Base-by-base conservation (phyloP, 2,797 vertebrate genomes). In the Mergus octosetaceus region DNA sequence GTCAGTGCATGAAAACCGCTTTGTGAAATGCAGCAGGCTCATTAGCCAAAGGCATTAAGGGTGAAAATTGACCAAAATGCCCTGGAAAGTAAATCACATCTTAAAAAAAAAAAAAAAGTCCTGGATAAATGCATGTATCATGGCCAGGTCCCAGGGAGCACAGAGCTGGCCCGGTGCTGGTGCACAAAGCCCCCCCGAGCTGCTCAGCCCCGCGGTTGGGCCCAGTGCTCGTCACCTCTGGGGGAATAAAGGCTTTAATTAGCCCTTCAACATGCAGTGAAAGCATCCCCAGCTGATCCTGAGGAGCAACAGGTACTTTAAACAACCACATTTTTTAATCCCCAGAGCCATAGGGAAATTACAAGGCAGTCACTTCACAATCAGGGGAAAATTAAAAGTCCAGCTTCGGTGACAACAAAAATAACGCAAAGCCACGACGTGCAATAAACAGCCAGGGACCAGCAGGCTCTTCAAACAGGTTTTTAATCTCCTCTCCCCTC, bases 401-500 rank as follows among this genome's bases (percentile, higher is more conserved):
- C 61, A 87, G 75, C 84, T 81, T 78, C 54, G 72, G 57, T 56
- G 85, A 89, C 91, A 91, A 82, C 64, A 90, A 86, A 95, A 94
- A 91, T 82, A 96, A 89, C 76, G 36, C 34, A 79, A 93, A 96
- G 62, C 91, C 89, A 85, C 0, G 4, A 89, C 49, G 53, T 71
- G 77, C 53, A 88, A 94, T 96, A 95, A 96, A 89, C 75, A 78
- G n/a, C 73, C 24, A 7, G 72, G 73, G 34, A 94, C 56, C 60
- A 85, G 71, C 86, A 92, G 45, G 69, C 74, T 90, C 82, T 82
- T 96, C 76, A 94, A 83, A 89, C 73, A 92, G 72, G 28, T 49
- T 95, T 97, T 96, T 95, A 96, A 97, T 97, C 96, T 97, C 51
- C 85, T 96, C 66, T 96, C 85, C 79, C 69, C 85, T 95, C 88